phyloP scores from a whole-genome alignment of 2,888 invertebrate species.

The Drosophila nigricruria region DNA sequence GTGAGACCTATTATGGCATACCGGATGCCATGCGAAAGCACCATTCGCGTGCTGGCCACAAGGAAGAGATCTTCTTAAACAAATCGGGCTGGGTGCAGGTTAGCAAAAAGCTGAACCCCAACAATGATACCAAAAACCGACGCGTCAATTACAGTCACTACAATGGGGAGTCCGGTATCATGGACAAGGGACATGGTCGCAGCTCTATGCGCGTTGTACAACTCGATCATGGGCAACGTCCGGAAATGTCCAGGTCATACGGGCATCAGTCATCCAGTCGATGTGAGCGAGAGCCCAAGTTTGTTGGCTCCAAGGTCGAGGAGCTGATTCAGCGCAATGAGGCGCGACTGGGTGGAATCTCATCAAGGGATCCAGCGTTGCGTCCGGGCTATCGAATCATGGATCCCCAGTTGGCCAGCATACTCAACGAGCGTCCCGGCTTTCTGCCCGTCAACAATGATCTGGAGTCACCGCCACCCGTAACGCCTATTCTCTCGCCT shows the following conservation, averaged over 20 bases:
- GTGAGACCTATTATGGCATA: slow-evolving; percentile 78
- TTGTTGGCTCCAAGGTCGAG: slow-evolving; percentile 84
- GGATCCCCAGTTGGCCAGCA: slow-evolving; percentile 83
- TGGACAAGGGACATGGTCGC: slow-evolving; percentile 47
- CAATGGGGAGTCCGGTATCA: slow-evolving; percentile 54
- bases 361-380: slow-evolving; percentile 70
- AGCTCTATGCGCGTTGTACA: slow-evolving; percentile 77
- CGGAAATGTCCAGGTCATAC: slow-evolving; percentile 58
- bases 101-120: slow-evolving; percentile 83
- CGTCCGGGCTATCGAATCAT: slow-evolving; percentile 84
- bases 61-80: slow-evolving; percentile 85
- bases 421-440: slow-evolving; percentile 85
- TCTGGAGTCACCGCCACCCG: slow-evolving; percentile 87
- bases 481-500: slow-evolving; percentile 90
- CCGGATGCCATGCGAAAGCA: slow-evolving; percentile 54
- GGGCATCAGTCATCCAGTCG: slow-evolving; percentile 65
- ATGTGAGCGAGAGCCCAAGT: slow-evolving; percentile 71
- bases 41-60: slow-evolving; percentile 55
- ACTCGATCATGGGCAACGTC: slow-evolving; percentile 73
- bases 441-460: slow-evolving; percentile 84
- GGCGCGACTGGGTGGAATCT: slow-evolving; percentile 65
- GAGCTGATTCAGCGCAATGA: slow-evolving; percentile 85
- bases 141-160: slow-evolving; percentile 76
- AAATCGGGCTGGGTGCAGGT: slow-evolving; percentile 86
- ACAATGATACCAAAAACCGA: slow-evolving; percentile 81